These are phyloP conservation scores for Urocynchramus pylzowi DNA, from an alignment of 2,113 vertebrate genomes.

Conservation along the genomic window DNA sequence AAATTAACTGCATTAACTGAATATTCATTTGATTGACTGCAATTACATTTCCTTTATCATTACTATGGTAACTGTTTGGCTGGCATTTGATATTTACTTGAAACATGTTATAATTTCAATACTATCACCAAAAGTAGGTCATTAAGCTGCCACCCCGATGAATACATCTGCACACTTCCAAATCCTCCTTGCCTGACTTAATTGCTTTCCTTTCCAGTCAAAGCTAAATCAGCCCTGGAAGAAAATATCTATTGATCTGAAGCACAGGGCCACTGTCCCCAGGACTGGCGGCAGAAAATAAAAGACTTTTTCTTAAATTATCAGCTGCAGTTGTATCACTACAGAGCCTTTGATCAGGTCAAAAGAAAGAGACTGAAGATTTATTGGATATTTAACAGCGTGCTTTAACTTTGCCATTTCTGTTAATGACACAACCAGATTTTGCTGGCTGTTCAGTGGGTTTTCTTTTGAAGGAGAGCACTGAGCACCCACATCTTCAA, in stretches of 20 bases:
- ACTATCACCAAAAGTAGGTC: neutral
- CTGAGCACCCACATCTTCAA: neutral
- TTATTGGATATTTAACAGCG: neutral
- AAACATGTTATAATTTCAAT: neutral
- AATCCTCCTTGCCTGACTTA: neutral
- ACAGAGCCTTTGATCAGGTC: neutral
- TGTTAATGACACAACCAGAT: neutral
- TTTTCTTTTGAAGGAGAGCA: neutral
- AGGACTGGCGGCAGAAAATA: neutral
- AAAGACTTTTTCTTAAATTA: neutral
- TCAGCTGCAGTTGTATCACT: neutral
- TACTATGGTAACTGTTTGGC: constrained; percentile 29
- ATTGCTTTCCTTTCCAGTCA: constrained; percentile 40
- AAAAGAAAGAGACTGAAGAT: neutral
- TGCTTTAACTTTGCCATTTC: neutral
- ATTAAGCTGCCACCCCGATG: neutral
- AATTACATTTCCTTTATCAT: neutral
- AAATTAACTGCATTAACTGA: neutral
- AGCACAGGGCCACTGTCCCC: neutral
- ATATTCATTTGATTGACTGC: constrained; percentile 23
- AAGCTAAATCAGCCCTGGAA: constrained; percentile 21
- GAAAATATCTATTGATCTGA: constrained; percentile 20
- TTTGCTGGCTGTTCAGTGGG: neutral
- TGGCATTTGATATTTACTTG: constrained; percentile 1
- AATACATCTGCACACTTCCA: neutral